These are phyloP conservation scores for Carpatolechia fugitivella DNA, from an alignment of 2,888 invertebrate genomes.

Conservation along the genomic window DNA sequence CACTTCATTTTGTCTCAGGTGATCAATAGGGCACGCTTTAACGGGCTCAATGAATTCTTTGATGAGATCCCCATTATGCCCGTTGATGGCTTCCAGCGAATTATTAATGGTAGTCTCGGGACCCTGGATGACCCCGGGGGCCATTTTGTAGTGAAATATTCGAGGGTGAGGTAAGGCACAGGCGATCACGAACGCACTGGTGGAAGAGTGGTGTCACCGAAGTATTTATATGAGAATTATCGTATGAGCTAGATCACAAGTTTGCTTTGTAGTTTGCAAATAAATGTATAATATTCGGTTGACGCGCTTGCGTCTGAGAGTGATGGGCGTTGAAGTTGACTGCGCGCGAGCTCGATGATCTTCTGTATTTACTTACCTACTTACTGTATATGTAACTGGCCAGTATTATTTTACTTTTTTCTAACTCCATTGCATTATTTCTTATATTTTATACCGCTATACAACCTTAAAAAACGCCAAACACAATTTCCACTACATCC, in stretches of 20 bases:
- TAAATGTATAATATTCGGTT: slow-evolving; percentile 30
- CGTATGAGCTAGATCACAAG: slow-evolving; percentile 26
- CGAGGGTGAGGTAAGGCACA: slow-evolving; percentile 28
- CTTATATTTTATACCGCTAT: no score
- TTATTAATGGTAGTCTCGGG: slow-evolving; percentile 47
- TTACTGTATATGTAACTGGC: no score
- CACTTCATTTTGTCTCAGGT: slow-evolving; percentile 23
- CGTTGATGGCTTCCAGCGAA: slow-evolving; percentile 35
- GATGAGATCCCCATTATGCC: slow-evolving; percentile 35
- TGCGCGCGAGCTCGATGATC: not conserved
- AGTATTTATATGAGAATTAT: slow-evolving; percentile 66
- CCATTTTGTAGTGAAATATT: slow-evolving; percentile 41
- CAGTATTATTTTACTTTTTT: no score
- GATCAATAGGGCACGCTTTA: slow-evolving; percentile 49
- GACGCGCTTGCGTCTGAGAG: slow-evolving; percentile 1
- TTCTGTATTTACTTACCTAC: no score
- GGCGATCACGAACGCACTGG: slow-evolving; percentile 55
- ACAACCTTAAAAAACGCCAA: no score
- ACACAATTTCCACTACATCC: not conserved
- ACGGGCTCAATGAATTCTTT: slow-evolving; percentile 32
- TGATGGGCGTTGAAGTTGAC: not conserved
- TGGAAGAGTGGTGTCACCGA: slow-evolving; percentile 37
- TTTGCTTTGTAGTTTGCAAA: slow-evolving; percentile 19
- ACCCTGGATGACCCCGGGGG: slow-evolving; percentile 60
- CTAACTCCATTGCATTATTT: no score